Percentiles rank a stretch among this genome's conserved stretches.
Conservation (phyloP, 2,113 vertebrate species). For the Theristicus caerulescens region DNA sequence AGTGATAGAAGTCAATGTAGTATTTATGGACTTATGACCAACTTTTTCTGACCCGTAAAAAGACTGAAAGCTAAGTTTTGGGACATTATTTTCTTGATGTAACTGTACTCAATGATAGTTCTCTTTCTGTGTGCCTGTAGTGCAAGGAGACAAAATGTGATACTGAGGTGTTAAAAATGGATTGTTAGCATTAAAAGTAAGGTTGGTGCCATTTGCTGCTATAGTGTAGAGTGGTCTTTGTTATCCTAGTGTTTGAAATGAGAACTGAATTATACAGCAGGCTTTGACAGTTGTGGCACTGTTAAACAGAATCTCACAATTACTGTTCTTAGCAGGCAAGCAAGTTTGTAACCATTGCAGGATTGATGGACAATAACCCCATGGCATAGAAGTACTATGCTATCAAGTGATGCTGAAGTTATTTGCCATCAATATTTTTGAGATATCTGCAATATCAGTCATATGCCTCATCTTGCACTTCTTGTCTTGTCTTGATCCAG, state of each 20-base stretch:
- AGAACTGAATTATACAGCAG: background rate
- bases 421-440: background rate
- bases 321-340: background rate
- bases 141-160: background rate
- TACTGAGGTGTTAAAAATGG: background rate
- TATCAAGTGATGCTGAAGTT: background rate
- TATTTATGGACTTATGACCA: background rate
- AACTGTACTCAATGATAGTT: background rate
- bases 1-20: background rate
- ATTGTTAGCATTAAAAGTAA: background rate
- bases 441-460: background rate
- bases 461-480: background rate
- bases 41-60: background rate
- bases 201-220: background rate
- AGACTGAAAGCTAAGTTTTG: background rate
- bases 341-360: background rate
- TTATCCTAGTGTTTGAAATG: background rate
- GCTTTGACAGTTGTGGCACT: background rate
- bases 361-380: background rate
- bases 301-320: background rate
- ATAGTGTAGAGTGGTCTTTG: background rate
- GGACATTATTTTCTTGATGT: background rate
- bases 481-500: background rate
- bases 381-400: background rate
- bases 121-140: background rate